Evolutionary conservation across 2,888 invertebrate genomes (phyloP), one percentile per base, ranked within the genome.

Genomic region (Alentia gelatinosa): DNA sequence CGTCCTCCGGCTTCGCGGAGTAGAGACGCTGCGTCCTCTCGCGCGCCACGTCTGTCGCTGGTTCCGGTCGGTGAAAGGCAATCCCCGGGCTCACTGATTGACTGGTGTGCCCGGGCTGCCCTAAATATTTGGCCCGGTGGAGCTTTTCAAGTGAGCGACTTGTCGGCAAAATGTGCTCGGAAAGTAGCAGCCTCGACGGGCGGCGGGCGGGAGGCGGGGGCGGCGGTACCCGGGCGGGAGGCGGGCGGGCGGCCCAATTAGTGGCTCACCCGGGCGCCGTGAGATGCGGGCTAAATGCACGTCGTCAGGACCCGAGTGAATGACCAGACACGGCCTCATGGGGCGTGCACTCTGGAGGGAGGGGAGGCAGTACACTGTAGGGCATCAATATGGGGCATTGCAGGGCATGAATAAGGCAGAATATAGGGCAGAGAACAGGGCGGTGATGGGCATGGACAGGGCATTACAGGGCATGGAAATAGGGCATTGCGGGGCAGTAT

Each of bases 101-200:
- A 79, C 79, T 79, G 39, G 35, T 39, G 4, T 15, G 15, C n/a
- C 12, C 79, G 19, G 79, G 39, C 79, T 39, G 79, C 37, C 79
- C 79, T 37, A 79, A 79, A 79, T 79, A 79, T 79, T 79, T 79
- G 79, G 37, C 79, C 39, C 26, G 79, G 79, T n/a, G 35, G 23
- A 15, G n/a, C 79, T 79, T 79, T 79, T 79, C 79, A 79, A 79
- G 79, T 3, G 39, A 19, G 30, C 35, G 39, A 37, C 74, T 12
- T 79, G 79, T 79, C 35, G 79, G 79, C 79, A 79, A 79, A 42
- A 79, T 79, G 79, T 79, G 23, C 79, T 7, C 7, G 4, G 1
- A 37, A 79, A 79, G 79, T 79, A 39, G 79, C n/a, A n/a, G 83
- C 40, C 23, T 23, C 30, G 74, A 15, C 30, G 47, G 47, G 47